Base-by-base conservation (phyloP, 1,140 invertebrate genomes). In the Holcopasites calliopsidis region DNA sequence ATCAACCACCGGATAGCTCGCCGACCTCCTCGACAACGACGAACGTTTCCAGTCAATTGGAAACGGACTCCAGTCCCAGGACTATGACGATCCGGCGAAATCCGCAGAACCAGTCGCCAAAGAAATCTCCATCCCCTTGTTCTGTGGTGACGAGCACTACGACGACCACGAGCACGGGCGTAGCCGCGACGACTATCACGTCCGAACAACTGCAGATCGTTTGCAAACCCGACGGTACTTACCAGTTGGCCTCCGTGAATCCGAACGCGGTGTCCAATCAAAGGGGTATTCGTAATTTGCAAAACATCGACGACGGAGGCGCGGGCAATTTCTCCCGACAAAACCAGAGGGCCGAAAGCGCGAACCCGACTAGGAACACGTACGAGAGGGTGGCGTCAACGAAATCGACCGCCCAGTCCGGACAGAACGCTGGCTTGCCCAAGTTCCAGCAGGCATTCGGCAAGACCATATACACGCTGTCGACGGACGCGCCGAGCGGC, bases 371-470 rank as follows among this genome's bases (percentile, higher is more conserved):
- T 11, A 79, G 81, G n/a, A 89, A 77, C n/a, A 72, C 80, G 7
- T 91, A 86, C 50, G 89, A 89, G 10, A 84, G 87, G 65, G 7
- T 85, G 2, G 60, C 82, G 0, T 58, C 82, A 0, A 80, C 86
- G 3, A 90, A 91, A 49, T 65, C 52, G 7, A 55, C 79, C 11
- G 38, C 85, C 61, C 86, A 80, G 83, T 44, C 90, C 83, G 85
- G 90, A 86, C 91, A 93, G 88, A 87, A 93, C 89, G 84, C 93
- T 79, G 80, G 91, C 60, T 87, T 96, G 73, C 95, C 95, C 3
- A 96, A 96, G 88, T 96, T 96, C 87, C 95, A 96, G 84, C 95
- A 96, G 88, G 95, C 94, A 3, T 96, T 96, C 86, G 94, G 95
- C 7, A 95, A 95, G 88, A 92, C 91, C 3, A 92, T 92, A 23